These are phyloP conservation scores for Archaeoteleia sp. DNA, from an alignment of 2,888 invertebrate genomes.

Conservation along the genomic window DNA sequence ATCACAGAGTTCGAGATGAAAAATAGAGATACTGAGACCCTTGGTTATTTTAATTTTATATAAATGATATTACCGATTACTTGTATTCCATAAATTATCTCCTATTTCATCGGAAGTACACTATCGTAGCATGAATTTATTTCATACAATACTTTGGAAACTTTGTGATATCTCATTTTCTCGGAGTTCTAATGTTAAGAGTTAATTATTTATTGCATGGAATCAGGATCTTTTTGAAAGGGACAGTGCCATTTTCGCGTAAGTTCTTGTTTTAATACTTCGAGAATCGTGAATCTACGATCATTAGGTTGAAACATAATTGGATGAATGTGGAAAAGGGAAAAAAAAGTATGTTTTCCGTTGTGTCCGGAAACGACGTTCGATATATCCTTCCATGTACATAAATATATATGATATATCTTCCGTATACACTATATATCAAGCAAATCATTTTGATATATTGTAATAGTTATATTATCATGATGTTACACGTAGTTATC, in stretches of 20 bases:
- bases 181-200: background rate
- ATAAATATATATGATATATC: slow-evolving; percentile 49
- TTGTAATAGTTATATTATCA: slow-evolving; percentile 12
- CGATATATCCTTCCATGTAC: slow-evolving; percentile 49
- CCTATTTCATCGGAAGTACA: too few relatives aligned
- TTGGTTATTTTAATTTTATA: too few relatives aligned
- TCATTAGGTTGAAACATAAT: slow-evolving; percentile 18
- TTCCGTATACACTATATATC: slow-evolving; percentile 25
- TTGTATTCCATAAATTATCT: too few relatives aligned
- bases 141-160: slow-evolving; percentile 12
- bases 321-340: slow-evolving; percentile 10
- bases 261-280: slow-evolving; percentile 31
- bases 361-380: slow-evolving; percentile 39
- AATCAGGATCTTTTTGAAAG: slow-evolving; percentile 44
- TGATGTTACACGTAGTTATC: too few relatives aligned
- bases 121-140: too few relatives aligned
- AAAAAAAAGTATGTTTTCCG: slow-evolving; percentile 4
- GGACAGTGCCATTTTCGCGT: slow-evolving; percentile 62
- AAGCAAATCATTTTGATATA: slow-evolving; percentile 36
- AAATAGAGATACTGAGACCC: slow-evolving; percentile 11
- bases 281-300: slow-evolving; percentile 25
- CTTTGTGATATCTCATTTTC: slow-evolving; percentile 30
- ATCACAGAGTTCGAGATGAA: background rate
- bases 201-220: slow-evolving; percentile 13
- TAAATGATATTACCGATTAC: too few relatives aligned